Evolutionary conservation across 2,797 vertebrate species (phyloP).

Genomic region (Phoeniculus purpureus): DNA sequence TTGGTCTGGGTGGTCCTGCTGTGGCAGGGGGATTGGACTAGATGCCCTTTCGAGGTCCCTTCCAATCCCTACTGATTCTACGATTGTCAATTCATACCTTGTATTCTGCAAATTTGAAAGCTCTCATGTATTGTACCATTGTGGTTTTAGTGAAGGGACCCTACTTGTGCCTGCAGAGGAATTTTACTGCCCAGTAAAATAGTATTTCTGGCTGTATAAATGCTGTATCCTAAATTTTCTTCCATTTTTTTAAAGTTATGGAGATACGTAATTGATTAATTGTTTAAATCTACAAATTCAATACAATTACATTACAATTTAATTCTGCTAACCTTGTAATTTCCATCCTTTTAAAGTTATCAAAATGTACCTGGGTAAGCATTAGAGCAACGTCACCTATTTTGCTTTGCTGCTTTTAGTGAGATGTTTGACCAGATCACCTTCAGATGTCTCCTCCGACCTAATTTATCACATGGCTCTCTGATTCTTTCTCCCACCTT

Average conservation of each 20-base stretch:
- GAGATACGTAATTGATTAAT: background rate
- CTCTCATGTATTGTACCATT: fast-evolving
- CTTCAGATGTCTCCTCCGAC: background rate
- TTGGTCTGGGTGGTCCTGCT: too few relatives aligned
- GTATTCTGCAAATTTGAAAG: background rate
- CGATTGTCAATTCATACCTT: background rate
- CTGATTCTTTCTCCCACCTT: background rate
- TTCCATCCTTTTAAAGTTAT: background rate
- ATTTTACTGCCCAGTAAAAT: background rate
- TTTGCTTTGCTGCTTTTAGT: background rate
- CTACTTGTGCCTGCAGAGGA: background rate
- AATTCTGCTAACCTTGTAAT: background rate
- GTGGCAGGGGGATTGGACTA: too few relatives aligned
- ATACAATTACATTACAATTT: background rate
- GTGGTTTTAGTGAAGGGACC: background rate
- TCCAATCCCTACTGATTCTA: too few relatives aligned
- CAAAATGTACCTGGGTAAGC: background rate
- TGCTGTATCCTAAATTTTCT: background rate
- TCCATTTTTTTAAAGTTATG: background rate
- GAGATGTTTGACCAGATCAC: background rate
- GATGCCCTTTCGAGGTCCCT: too few relatives aligned
- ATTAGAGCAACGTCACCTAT: background rate
- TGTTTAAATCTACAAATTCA: background rate
- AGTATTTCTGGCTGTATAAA: background rate
- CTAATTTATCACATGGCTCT: background rate